Evolutionary conservation across 64 coral and sea anemone species (phyloP).

Genomic region (Stichodactyla helianthus): DNA sequence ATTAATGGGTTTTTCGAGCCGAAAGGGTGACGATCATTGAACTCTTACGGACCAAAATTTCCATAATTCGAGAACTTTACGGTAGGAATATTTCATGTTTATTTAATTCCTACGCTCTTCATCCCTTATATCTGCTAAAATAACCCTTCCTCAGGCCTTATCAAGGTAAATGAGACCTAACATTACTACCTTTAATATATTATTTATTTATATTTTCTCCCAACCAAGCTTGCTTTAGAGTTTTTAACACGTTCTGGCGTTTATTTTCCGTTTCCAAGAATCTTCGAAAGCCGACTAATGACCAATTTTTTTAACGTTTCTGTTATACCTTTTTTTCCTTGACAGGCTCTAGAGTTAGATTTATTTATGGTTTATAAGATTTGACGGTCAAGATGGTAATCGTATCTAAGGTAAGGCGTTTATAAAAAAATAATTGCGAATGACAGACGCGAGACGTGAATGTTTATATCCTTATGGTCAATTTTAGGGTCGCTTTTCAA

Average conservation of each 20-base stretch:
- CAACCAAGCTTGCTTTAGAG: not conserved
- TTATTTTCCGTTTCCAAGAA: not conserved
- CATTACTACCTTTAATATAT: not conserved
- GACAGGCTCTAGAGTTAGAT: not conserved
- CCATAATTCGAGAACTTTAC: conserved; percentile 2
- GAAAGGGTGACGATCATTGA: not conserved
- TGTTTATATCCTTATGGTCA: not conserved
- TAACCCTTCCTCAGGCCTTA: not conserved
- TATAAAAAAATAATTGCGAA: not conserved
- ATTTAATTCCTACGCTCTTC: not conserved
- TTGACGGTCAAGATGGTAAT: conserved; percentile 37
- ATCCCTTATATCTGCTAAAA: not conserved
- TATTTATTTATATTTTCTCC: not conserved
- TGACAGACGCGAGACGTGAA: not conserved
- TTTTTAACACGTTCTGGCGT: not conserved
- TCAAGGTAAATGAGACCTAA: not conserved
- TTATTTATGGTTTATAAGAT: not conserved
- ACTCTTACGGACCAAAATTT: not conserved
- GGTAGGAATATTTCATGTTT: not conserved
- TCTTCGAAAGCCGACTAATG: not conserved
- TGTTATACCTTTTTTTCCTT: not conserved
- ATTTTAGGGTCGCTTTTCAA: not conserved
- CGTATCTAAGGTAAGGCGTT: conserved; percentile 47
- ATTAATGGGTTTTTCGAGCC: not conserved
- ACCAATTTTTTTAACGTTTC: not conserved